Base-by-base conservation (phyloP, 2,888 invertebrate species). In the Bombylius major region DNA sequence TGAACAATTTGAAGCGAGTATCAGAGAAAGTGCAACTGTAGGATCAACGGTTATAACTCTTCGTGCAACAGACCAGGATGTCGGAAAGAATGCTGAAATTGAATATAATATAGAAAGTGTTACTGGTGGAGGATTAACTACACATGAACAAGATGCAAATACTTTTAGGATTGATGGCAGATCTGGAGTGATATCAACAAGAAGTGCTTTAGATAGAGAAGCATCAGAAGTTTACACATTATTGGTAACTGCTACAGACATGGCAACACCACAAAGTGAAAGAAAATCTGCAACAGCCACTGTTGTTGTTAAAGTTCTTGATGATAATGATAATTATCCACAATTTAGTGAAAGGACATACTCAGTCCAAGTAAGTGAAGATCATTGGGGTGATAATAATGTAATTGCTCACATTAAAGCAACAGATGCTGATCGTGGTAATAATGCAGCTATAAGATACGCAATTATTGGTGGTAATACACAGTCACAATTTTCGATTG, bases 401-500 rank as follows among this genome's bases (percentile, higher is more conserved):
- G 82, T 91, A 2, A 82, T 99, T 42, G 86, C 87, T 0, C 81
- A 82, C 60, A 85, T 92, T 60, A 79, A 88, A 65, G 98, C 98
- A 0, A 84, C 84, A 0, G 99, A 99, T 72, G 87, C 87, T 1
- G 99, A 99, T 73, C 83, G 88, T 53, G 97, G 95, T 0, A 81
- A 86, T 39, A 98, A 99, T 74, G 92, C 94, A 4, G 91, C 89
- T 1, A 86, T 99, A 56, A 82, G 95, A 51, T 97, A 93, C 75
- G 91, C 91, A 13, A 92, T 98, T 63, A 95, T 96, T 62, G 93
- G 96, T 9, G 95, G 97, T 33, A 96, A 97, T 75, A 88, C 88
- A 0, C 90, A 91, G 69, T 88, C 90, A 63, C 91, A 92, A 66
- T 97, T 99, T 71, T 86, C 90, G 3, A 95, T 99, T 45, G 96